phyloP scores from a whole-genome alignment of 2,888 invertebrate genomes.

The Xestia rhomboidea region DNA sequence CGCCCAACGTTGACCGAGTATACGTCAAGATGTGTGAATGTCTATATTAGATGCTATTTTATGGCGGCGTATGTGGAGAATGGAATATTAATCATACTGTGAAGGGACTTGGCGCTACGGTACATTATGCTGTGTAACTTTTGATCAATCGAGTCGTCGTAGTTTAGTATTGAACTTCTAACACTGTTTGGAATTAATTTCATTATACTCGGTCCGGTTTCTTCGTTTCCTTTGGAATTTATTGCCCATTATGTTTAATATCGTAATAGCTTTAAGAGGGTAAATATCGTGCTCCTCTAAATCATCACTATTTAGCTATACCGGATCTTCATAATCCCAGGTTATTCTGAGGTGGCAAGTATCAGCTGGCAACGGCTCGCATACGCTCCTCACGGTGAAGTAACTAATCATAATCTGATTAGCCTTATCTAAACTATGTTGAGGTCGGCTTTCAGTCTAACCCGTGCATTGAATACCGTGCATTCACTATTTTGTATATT shows the following conservation, averaged over 20 bases:
- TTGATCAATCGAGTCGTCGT: background rate
- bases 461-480: background rate
- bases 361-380: background rate
- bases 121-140: conserved; percentile 11
- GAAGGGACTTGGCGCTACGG: conserved; percentile 5
- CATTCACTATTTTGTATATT: background rate
- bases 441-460: background rate
- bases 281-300: background rate
- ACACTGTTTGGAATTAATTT: background rate
- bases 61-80: conserved; percentile 35
- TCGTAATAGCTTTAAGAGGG: background rate
- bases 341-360: background rate
- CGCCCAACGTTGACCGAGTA: conserved; percentile 59
- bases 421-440: background rate
- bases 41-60: conserved; percentile 52
- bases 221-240: background rate
- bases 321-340: background rate
- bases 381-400: background rate
- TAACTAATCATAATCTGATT: background rate
- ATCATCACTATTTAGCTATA: background rate
- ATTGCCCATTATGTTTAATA: background rate
- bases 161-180: background rate
- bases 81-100: conserved; percentile 47
- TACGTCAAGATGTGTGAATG: conserved; percentile 65
- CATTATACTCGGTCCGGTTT: background rate